phyloP scores from a whole-genome alignment of 2,888 invertebrate genomes.

The Dolomedes plantarius region DNA sequence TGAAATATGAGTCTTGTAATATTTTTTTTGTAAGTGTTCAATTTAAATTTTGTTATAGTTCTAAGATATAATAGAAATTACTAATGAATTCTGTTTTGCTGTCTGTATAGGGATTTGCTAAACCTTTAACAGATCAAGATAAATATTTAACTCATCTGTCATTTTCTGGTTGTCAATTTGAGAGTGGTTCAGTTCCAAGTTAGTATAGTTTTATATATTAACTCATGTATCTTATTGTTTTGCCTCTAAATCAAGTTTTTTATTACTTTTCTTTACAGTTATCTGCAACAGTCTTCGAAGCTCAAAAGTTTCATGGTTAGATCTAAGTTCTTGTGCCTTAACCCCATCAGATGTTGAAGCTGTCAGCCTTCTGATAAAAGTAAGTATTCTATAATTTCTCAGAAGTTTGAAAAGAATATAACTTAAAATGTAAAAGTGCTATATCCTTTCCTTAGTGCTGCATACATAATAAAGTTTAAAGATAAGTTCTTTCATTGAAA shows the following conservation, averaged over 20 bases:
- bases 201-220: background rate
- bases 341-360: background rate
- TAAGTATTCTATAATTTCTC: conserved; percentile 6
- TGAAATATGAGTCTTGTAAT: too few species aligned
- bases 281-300: conserved; percentile 24
- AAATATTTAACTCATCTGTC: conserved; percentile 24
- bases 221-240: background rate
- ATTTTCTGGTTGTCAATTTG: conserved; percentile 21
- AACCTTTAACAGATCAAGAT: too few species aligned
- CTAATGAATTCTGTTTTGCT: too few species aligned
- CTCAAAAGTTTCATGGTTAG: conserved; percentile 24
- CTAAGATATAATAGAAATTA: too few species aligned
- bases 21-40: too few species aligned
- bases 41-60: too few species aligned
- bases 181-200: conserved; percentile 34
- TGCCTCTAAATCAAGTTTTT: background rate
- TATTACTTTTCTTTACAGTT: background rate
- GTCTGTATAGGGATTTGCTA: conserved; percentile 26
- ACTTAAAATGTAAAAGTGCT: too few species aligned
- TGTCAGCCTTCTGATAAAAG: conserved; percentile 29
- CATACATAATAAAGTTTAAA: too few species aligned
- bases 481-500: too few species aligned
- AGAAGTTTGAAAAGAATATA: too few species aligned
- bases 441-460: too few species aligned
- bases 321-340: conserved; percentile 37